phyloP scores from a whole-genome alignment of 1,140 invertebrate species.

The Drosophila ambigua region DNA sequence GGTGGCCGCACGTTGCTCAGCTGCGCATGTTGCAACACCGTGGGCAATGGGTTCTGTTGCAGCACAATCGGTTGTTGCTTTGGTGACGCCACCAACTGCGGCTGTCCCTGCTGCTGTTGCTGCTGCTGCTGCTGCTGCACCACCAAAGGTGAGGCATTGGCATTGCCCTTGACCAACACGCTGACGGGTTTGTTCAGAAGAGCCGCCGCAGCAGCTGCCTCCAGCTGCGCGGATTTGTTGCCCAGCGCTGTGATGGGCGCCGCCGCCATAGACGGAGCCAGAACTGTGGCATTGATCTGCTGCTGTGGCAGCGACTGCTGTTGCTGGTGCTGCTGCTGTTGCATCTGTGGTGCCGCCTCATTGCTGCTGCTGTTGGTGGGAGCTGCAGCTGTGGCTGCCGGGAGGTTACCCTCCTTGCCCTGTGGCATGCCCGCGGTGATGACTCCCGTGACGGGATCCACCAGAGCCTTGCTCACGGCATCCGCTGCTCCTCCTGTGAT shows the following conservation, averaged over 20 bases:
- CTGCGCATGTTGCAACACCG: slow-evolving; percentile 69
- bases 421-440: slow-evolving; percentile 88
- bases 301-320: slow-evolving; percentile 32
- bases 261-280: slow-evolving; percentile 39
- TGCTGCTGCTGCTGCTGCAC: slow-evolving; percentile 57
- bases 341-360: slow-evolving; percentile 35
- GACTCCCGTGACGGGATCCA: slow-evolving; percentile 91
- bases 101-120: slow-evolving; percentile 27
- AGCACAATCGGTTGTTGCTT: slow-evolving; percentile 72
- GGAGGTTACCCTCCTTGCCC: slow-evolving; percentile 87
- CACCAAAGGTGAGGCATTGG: slow-evolving; percentile 31
- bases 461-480: slow-evolving; percentile 84
- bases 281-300: slow-evolving; percentile 58
- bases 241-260: slow-evolving; percentile 62
- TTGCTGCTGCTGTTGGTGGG: slow-evolving; percentile 61
- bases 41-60: slow-evolving; percentile 62
- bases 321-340: slow-evolving; percentile 39
- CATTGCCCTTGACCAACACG: slow-evolving; percentile 67
- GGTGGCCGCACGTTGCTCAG: slow-evolving; percentile 65
- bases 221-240: slow-evolving; percentile 66
- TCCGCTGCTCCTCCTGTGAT: slow-evolving; percentile 77
- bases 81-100: slow-evolving; percentile 24
- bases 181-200: slow-evolving; percentile 73
- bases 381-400: slow-evolving; percentile 69
- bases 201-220: slow-evolving; percentile 45